These are phyloP conservation scores for Eristalinus aeneus DNA, from an alignment of 2,888 invertebrate genomes.

Conservation along the genomic window DNA sequence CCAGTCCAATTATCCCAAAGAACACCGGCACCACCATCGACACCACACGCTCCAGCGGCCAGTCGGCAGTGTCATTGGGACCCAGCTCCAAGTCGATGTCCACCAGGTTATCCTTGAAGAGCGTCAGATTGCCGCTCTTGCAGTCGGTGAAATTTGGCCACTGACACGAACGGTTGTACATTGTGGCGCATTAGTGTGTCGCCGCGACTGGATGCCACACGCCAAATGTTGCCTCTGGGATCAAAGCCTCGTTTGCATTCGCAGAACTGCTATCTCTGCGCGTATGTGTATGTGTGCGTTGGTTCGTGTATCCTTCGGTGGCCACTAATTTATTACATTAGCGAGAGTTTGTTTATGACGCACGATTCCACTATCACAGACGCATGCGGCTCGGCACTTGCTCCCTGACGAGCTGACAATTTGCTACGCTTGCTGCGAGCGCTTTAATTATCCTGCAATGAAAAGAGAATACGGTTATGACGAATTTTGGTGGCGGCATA, in stretches of 20 bases:
- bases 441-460: conserved; percentile 62
- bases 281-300: conserved; percentile 7
- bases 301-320: conserved; percentile 13
- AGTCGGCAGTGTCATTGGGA: conserved; percentile 79
- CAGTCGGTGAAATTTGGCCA: conserved; percentile 65
- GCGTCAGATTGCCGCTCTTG: conserved; percentile 57
- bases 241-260: conserved; percentile 1
- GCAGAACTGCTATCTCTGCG: not conserved
- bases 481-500: conserved; percentile 9
- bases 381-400: not conserved
- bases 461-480: conserved; percentile 46
- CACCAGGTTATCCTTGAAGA: conserved; percentile 75
- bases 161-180: conserved; percentile 68
- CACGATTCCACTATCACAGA: conserved; percentile 21
- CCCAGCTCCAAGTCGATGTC: conserved; percentile 78
- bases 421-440: conserved; percentile 2
- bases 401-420: conserved; percentile 10
- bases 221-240: not conserved
- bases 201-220: not conserved
- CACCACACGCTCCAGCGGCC: conserved; percentile 85
- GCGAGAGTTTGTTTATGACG: conserved; percentile 5
- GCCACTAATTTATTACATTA: conserved; percentile 43
- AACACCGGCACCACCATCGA: conserved; percentile 89
- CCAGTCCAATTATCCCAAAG: conserved; percentile 91
- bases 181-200: conserved; percentile 57